Percentiles rank a stretch among this genome's conserved stretches.
These are phyloP conservation scores for Syrphus vitripennis DNA, from an alignment of 2,888 invertebrate genomes.

Conservation along the genomic window DNA sequence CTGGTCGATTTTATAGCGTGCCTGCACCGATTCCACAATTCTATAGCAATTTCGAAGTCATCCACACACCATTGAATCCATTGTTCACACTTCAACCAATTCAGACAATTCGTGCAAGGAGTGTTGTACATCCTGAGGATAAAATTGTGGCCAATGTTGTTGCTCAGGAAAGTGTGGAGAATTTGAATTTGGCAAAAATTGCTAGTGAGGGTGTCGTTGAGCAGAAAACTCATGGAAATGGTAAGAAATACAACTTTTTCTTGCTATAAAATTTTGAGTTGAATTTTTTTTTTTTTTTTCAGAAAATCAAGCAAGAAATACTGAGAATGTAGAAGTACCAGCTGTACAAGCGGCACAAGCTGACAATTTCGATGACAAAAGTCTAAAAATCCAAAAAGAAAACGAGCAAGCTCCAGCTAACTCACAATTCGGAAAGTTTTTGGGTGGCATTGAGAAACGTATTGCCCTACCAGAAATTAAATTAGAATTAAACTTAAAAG, in stretches of 20 bases:
- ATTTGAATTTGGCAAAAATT: background rate
- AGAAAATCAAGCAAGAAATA: slow-evolving; percentile 28
- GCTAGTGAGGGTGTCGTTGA: background rate
- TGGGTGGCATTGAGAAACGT: slow-evolving; percentile 34
- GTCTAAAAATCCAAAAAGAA: background rate
- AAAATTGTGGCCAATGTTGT: slow-evolving; percentile 3
- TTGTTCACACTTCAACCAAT: slow-evolving; percentile 72
- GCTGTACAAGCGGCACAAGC: background rate
- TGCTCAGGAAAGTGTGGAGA: background rate
- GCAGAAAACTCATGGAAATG: background rate
- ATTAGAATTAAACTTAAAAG: background rate
- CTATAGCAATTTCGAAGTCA: slow-evolving; percentile 74
- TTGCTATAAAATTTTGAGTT: background rate
- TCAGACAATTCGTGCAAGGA: slow-evolving; percentile 71
- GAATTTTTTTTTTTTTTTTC: background rate
- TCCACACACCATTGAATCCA: slow-evolving; percentile 71
- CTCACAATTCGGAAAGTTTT: slow-evolving; percentile 30
- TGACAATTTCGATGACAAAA: background rate
- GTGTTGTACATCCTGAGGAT: slow-evolving; percentile 55
- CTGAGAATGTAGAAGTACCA: background rate
- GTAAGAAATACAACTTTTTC: slow-evolving; percentile 2
- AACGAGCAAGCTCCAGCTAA: background rate
- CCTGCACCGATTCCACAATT: slow-evolving; percentile 82
- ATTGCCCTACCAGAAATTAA: background rate
- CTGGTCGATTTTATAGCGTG: slow-evolving; percentile 41